Conservation (phyloP, 1,140 invertebrate genomes). For the Aphidius gifuensis region DNA sequence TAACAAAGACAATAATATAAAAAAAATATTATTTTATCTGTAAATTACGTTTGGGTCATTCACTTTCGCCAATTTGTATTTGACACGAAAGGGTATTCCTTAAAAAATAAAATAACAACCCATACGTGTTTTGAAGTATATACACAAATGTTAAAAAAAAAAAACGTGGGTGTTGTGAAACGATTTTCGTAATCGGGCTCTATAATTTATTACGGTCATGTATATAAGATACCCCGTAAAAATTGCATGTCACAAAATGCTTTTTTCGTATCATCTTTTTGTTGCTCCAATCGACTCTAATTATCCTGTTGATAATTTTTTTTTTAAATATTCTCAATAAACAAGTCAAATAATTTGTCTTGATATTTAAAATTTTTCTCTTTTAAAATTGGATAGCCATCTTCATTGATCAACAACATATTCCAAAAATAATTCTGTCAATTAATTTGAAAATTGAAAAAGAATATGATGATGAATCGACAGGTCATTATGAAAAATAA, state of each 20-base stretch:
- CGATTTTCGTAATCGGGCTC: slow-evolving; percentile 42
- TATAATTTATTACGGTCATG: slow-evolving; percentile 39
- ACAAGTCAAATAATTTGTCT: not conserved
- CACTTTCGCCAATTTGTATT: slow-evolving; percentile 25
- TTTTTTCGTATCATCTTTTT: not conserved
- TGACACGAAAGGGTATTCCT: slow-evolving; percentile 21
- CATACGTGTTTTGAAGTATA: not conserved
- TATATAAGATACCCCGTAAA: slow-evolving; percentile 35
- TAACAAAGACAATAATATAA: slow-evolving; percentile 7
- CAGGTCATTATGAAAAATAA: not conserved
- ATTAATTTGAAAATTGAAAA: no score
- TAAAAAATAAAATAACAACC: slow-evolving; percentile 12
- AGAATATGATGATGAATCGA: no score
- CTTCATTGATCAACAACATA: no score
- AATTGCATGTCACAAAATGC: slow-evolving; percentile 30
- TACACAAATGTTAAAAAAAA: slow-evolving; percentile 20
- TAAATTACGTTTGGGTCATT: not conserved
- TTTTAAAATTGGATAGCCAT: no score
- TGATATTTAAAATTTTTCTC: no score
- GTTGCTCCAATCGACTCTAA: not conserved
- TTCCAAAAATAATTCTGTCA: no score
- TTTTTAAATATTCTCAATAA: not conserved
- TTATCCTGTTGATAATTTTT: not conserved
- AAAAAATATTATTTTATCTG: not conserved
- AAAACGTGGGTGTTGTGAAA: slow-evolving; percentile 41